Evolutionary conservation across 2,888 invertebrate species (phyloP).

Genomic region (Drosophila macrothrix): DNA sequence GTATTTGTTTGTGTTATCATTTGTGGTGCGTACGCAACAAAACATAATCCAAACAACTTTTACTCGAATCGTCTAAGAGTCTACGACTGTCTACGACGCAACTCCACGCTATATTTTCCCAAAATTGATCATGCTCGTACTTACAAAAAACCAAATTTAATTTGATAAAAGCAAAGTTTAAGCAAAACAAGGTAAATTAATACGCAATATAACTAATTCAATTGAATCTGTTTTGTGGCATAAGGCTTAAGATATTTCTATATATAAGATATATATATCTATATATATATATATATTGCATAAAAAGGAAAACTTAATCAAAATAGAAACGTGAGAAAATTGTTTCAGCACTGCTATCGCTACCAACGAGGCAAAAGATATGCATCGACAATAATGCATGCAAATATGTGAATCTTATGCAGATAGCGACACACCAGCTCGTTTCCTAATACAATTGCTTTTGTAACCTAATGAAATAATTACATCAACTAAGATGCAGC

Average conservation of each 20-base stretch:
- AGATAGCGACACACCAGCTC: background rate
- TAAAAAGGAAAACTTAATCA: background rate
- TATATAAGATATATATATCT: background rate
- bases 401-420: background rate
- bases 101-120: conserved; percentile 1
- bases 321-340: conserved; percentile 34
- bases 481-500: background rate
- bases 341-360: conserved; percentile 6
- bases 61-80: conserved; percentile 5
- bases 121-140: background rate
- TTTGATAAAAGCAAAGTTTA: background rate
- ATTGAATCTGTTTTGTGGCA: background rate
- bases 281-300: background rate
- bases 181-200: background rate
- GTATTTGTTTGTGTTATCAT: conserved; percentile 12
- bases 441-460: conserved; percentile 5
- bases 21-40: conserved; percentile 42
- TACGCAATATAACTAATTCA: background rate
- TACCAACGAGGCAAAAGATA: conserved; percentile 1
- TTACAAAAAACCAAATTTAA: background rate
- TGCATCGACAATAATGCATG: conserved; percentile 11
- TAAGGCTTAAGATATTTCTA: background rate
- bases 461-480: background rate
- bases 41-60: conserved; percentile 12
- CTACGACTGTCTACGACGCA: conserved; percentile 1